Evolutionary conservation across 2,113 vertebrate genomes (phyloP), one percentile per base, ranked within the genome.

Genomic region (Aegypius monachus): DNA sequence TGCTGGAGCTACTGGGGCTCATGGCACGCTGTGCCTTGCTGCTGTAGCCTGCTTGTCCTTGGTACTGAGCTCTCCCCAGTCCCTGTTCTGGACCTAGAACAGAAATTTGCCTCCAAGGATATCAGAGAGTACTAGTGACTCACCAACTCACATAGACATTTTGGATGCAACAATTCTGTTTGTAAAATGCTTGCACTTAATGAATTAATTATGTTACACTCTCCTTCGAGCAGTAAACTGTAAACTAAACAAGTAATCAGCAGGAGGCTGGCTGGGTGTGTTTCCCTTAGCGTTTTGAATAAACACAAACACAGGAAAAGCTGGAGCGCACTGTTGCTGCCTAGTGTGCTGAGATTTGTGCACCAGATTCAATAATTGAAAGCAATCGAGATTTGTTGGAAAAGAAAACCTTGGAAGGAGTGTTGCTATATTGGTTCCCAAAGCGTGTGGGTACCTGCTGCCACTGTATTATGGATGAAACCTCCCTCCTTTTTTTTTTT

Each of bases 181-280:
- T 50, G 53, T 45, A 32, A 80, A 92, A 73, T 1, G 27, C 34
- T 85, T 61, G 53, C 66, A 75, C 84, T 73, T 95, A 87, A 94
- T 82, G 78, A 90, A 91, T 95, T 94, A 90, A 95, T 90, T 12
- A 92, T 45, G 82, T 88, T 80, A 31, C 32, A 7, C 71, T 87
- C 79, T 80, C 58, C 75, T 85, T 68, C 4, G 26, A 92, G 81
- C 90, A 92, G 52, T 62, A 81, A 90, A 66, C 63, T 50, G n/a
- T 83, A 82, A 94, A 77, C 50, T 45, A 40, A 94, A 32, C 32
- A 86, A 86, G 20, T 36, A 45, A 93, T 66, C 79, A 58, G 52
- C 53, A 56, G 70, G 90, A 86, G 36, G n/a, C 43, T 74, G 82
- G 40, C 21, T 75, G 66, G 31, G 13, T 36, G 61, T 3, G 4